Conservation (phyloP, 2,888 invertebrate genomes). For the Protodeltote pygarga region DNA sequence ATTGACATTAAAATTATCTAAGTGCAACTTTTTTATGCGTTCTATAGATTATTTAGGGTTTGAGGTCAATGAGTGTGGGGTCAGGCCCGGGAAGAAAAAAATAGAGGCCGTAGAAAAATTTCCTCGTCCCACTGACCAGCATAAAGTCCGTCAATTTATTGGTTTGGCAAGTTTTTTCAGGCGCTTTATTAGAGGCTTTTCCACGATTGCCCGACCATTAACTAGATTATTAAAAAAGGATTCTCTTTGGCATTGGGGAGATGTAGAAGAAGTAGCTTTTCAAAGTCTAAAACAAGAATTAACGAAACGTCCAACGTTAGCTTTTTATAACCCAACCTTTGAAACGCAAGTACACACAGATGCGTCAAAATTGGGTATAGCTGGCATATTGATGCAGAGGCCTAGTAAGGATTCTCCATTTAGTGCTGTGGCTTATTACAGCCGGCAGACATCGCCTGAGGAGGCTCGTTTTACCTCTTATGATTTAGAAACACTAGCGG, state of each 20-base stretch:
- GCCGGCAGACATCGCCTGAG: background rate
- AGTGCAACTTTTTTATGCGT: background rate
- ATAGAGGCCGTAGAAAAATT: background rate
- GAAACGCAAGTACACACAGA: conserved; percentile 1
- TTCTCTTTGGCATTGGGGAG: background rate
- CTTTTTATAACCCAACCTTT: background rate
- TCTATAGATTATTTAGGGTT: background rate
- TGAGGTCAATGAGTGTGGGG: background rate
- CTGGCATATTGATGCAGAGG: background rate
- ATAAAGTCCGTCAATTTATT: background rate
- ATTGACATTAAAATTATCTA: background rate
- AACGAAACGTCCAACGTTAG: background rate
- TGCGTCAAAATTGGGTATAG: background rate
- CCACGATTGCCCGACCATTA: background rate
- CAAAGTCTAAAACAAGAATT: background rate
- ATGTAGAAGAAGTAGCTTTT: background rate
- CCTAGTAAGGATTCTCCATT: background rate
- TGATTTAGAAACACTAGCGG: conserved; percentile 2
- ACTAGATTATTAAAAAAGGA: no score
- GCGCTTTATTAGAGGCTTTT: background rate
- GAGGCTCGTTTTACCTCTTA: background rate
- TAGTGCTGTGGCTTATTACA: background rate
- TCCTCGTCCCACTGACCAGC: background rate
- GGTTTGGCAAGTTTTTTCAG: background rate
- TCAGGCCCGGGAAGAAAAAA: background rate